phyloP scores from a whole-genome alignment of 1,140 invertebrate genomes.

The Euura lappo region DNA sequence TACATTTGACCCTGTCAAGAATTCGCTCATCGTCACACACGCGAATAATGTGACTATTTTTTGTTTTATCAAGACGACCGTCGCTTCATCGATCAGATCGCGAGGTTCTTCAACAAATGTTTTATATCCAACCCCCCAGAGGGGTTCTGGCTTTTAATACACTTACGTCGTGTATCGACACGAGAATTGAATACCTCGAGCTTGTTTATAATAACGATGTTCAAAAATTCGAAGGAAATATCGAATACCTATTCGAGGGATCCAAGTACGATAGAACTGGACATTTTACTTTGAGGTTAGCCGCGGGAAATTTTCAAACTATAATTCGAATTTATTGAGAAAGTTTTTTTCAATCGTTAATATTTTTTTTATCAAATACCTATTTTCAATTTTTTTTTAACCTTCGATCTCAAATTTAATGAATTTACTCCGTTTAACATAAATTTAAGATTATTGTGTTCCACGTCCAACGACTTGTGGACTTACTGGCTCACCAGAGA shows the following conservation, averaged over 20 bases:
- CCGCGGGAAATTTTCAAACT: slow-evolving; percentile 48
- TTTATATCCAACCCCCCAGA: slow-evolving; percentile 50
- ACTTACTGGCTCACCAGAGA: slow-evolving; percentile 48
- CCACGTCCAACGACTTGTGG: slow-evolving; percentile 40
- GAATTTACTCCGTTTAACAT: too few relatives aligned
- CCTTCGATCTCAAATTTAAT: too few relatives aligned
- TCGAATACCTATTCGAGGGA: slow-evolving; percentile 66
- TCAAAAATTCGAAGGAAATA: slow-evolving; percentile 46
- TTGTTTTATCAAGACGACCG: too few relatives aligned
- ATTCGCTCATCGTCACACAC: too few relatives aligned
- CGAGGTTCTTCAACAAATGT: slow-evolving; percentile 36
- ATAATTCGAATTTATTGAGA: slow-evolving; percentile 45
- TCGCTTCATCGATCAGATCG: too few relatives aligned
- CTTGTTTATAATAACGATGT: slow-evolving; percentile 35
- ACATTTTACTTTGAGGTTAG: slow-evolving; percentile 64
- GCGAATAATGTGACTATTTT: too few relatives aligned
- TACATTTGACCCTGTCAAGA: too few relatives aligned
- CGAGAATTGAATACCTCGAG: slow-evolving; percentile 51
- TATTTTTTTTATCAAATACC: not conserved
- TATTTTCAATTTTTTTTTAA: slow-evolving; percentile 14
- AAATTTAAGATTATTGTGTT: slow-evolving; percentile 45
- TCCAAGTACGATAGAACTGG: slow-evolving; percentile 63
- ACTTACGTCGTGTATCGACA: slow-evolving; percentile 49
- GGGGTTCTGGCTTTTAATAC: slow-evolving; percentile 43
- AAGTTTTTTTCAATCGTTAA: not conserved